A percentile compares a stretch with the other conserved stretches of the same genome.
phyloP scores from a whole-genome alignment of 2,888 invertebrate genomes.

The Altica lythri region DNA sequence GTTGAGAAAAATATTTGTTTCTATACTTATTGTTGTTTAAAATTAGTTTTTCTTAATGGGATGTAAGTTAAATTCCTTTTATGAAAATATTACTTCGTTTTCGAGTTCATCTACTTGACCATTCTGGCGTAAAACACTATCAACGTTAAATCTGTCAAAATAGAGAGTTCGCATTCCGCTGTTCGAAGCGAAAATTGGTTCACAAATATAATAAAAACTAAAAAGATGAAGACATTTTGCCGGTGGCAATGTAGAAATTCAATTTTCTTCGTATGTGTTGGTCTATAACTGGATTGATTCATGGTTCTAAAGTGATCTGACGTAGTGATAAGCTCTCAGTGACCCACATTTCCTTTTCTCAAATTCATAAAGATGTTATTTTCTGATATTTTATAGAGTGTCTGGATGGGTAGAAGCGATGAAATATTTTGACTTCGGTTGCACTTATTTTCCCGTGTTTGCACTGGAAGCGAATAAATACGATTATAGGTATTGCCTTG shows the following conservation, averaged over 20 bases:
- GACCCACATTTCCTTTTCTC: conserved; percentile 38
- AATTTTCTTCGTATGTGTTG: conserved; percentile 40
- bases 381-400: conserved; percentile 32
- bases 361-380: conserved; percentile 35
- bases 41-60: no score
- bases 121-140: conserved; percentile 15
- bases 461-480: conserved; percentile 13
- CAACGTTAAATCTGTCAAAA: conserved; percentile 23
- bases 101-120: neutral
- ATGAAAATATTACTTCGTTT: neutral
- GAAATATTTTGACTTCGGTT: conserved; percentile 19
- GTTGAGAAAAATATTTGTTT: no score
- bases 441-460: conserved; percentile 18
- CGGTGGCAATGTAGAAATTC: conserved; percentile 39
- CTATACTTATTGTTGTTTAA: no score
- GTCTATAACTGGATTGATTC: conserved; percentile 45
- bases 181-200: conserved; percentile 26
- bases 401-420: conserved; percentile 14
- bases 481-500: conserved; percentile 9
- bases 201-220: conserved; percentile 29
- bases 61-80: no score
- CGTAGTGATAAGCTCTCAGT: conserved; percentile 39
- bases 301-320: conserved; percentile 39
- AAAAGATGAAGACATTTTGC: conserved; percentile 39
- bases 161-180: conserved; percentile 18